phyloP scores from a whole-genome alignment of 2,797 vertebrate genomes.

The Taenioides sp. region DNA sequence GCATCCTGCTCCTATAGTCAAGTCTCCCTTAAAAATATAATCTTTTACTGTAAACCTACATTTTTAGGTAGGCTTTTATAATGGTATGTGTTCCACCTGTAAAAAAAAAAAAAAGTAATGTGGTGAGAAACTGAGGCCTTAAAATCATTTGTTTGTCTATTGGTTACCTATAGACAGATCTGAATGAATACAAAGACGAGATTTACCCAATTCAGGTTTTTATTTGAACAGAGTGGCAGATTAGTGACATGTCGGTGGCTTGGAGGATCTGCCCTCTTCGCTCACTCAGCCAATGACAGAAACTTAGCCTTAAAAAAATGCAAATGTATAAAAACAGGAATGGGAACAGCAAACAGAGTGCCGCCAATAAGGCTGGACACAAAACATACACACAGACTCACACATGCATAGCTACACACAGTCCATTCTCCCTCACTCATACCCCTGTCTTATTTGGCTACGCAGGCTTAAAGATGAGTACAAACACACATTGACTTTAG shows the following conservation, averaged over 20 bases:
- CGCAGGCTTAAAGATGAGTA: conserved; percentile 76
- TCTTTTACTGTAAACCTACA: not conserved
- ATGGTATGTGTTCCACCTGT: not conserved
- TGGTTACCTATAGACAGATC: not conserved
- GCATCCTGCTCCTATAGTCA: not conserved
- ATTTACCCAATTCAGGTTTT: conserved; percentile 80
- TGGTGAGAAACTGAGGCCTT: not conserved
- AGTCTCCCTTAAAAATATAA: not conserved
- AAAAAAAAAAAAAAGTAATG: not conserved
- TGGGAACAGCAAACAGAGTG: conserved; percentile 81
- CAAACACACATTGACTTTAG: conserved; percentile 75
- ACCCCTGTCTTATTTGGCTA: conserved; percentile 75
- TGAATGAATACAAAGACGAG: conserved; percentile 45
- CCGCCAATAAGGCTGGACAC: conserved; percentile 71
- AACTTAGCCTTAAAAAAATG: conserved; percentile 85
- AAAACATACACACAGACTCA: conserved; percentile 53
- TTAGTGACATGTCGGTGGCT: conserved; percentile 82
- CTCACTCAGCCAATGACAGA: conserved; percentile 81
- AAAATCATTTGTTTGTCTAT: not conserved
- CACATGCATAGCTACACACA: conserved; percentile 41
- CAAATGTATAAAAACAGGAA: conserved; percentile 87
- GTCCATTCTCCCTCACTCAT: conserved; percentile 40
- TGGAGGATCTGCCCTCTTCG: conserved; percentile 77
- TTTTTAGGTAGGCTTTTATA: not conserved
- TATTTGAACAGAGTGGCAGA: conserved; percentile 86